Conservation (phyloP, 2,888 invertebrate genomes). For the Lypha dubia region DNA sequence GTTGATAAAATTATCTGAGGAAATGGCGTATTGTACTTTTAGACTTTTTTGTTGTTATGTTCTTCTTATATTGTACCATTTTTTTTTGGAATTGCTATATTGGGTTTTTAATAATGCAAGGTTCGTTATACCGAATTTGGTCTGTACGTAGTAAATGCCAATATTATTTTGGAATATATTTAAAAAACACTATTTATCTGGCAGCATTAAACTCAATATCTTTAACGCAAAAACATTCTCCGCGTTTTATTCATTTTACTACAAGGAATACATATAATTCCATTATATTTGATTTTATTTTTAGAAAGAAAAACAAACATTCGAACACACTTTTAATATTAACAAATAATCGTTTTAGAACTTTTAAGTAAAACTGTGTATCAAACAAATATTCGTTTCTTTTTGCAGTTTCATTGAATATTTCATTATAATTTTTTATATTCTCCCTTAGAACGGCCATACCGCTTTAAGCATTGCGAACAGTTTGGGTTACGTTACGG, state of each 20-base stretch:
- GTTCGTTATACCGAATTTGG: too few species aligned
- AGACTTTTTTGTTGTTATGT: too few species aligned
- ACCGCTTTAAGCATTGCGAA: conserved; percentile 98
- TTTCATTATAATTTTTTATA: conserved; percentile 49
- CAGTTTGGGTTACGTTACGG: conserved; percentile 98
- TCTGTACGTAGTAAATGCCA: too few species aligned
- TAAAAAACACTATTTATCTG: conserved; percentile 3
- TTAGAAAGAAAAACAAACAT: conserved; percentile 39
- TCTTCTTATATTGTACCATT: too few species aligned
- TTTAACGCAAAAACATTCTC: conserved; percentile 1
- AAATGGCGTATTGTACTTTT: too few species aligned
- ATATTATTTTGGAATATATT: not conserved
- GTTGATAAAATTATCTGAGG: too few species aligned
- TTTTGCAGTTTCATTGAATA: not conserved
- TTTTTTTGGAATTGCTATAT: too few species aligned
- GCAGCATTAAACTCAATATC: conserved; percentile 15
- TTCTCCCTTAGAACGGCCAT: conserved; percentile 91
- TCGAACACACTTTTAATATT: conserved; percentile 9
- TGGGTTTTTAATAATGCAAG: too few species aligned
- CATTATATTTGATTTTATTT: conserved; percentile 57
- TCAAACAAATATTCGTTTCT: conserved; percentile 2
- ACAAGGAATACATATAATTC: conserved; percentile 32
- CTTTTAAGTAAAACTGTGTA: not conserved
- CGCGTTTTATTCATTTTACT: conserved; percentile 16
- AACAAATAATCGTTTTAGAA: conserved; percentile 23